Evolutionary conservation across 2,113 vertebrate genomes (phyloP).

Genomic region (Phalacrocorax aristotelis): DNA sequence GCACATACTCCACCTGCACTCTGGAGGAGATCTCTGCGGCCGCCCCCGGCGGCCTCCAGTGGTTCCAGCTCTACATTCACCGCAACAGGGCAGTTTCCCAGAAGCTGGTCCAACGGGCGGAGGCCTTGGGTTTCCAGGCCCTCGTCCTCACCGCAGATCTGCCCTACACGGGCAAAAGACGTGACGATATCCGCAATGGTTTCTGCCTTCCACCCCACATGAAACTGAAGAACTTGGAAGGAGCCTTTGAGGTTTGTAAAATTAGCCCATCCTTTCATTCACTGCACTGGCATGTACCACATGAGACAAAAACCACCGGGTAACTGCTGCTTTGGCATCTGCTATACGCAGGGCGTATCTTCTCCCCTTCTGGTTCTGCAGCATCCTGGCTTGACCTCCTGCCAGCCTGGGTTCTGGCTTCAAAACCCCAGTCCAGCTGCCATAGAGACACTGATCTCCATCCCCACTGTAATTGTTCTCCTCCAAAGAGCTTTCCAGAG

Average conservation of each 20-base stretch:
- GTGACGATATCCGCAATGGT: conserved; percentile 84
- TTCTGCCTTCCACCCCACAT: conserved; percentile 83
- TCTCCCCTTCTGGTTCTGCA: neutral
- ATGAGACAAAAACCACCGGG: neutral
- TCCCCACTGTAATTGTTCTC: neutral
- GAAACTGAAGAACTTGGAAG: conserved; percentile 85
- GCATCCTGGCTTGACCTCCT: neutral
- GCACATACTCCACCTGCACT: conserved; percentile 85
- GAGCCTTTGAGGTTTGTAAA: conserved; percentile 80
- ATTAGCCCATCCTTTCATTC: neutral
- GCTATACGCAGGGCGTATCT: neutral
- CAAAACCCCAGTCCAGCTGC: neutral
- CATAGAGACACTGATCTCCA: neutral
- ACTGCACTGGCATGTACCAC: fast-evolving
- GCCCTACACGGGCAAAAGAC: conserved; percentile 86
- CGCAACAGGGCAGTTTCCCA: conserved; percentile 81
- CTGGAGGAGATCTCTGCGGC: conserved; percentile 86
- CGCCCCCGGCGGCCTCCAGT: conserved; percentile 80
- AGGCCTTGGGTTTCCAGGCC: conserved; percentile 86
- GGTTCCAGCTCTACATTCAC: conserved; percentile 95
- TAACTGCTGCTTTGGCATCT: conserved; percentile 3
- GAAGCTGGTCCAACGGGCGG: conserved; percentile 81
- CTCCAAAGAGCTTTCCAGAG: neutral
- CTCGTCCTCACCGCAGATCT: conserved; percentile 89
- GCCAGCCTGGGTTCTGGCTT: neutral